Base-by-base conservation (phyloP, 1,140 invertebrate species). In the Neuroterus valhalla region DNA sequence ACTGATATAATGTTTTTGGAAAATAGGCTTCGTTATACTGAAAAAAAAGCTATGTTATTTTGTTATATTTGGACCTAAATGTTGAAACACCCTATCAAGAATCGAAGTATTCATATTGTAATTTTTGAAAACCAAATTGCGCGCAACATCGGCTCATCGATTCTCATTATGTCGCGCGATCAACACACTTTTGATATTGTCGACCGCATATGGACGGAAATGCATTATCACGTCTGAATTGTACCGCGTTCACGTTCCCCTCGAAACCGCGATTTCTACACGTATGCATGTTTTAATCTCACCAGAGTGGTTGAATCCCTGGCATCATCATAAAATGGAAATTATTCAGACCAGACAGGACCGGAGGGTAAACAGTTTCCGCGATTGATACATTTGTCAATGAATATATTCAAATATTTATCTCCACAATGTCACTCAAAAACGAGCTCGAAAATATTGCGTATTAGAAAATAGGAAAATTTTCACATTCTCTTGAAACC, bases 341-440 rank as follows among this genome's bases (percentile, higher is more conserved):
- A 62, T 62, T 62, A 62, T 62, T 62, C 11, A 62, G 15, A 62
- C 23, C 52, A 62, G 52, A 31, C 52, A 62, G 21, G 31, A 31
- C 52, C 52, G 15, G 52, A 48, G 52, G 52, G 52, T 31, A 62
- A 26, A 31, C 14, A 62, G 2, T 62, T 62, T 62, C 31, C 15
- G 21, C 52, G 26, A 62, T 62, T 62, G 52, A 62, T 62, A 62
- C 21, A 62, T 62, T 62, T 62, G 52, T 62, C 52, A 62, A 31
- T 31, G 15, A 26, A 62, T 62, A 62, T 15, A 5, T 19, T 38
- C 3, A 5, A 10, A 8, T 38, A 38, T 38, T 38, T 38, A 38
- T 38, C 31, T 38, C 5, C 31, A 38, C 31, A 8, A 8, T 8
- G 4, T 38, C 31, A 38, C 31, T 38, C 4, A 10, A 10, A 10